A percentile compares a stretch with the other conserved stretches of the same genome.
These are phyloP conservation scores for Rotaria magnacalcarata DNA, from an alignment of 2,888 invertebrate genomes.

Conservation along the genomic window DNA sequence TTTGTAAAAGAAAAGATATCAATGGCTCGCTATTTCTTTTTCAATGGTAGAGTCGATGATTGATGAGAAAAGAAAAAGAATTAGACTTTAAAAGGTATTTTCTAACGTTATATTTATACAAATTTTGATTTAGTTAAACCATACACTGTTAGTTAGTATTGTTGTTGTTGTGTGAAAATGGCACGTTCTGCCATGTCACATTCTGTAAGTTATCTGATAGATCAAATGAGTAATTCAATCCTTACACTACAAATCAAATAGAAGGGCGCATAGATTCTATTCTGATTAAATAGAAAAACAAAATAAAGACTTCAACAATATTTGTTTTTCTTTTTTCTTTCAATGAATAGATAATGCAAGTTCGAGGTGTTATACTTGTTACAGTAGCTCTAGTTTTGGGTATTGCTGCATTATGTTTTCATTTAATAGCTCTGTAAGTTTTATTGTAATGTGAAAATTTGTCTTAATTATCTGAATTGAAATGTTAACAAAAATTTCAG, in stretches of 20 bases:
- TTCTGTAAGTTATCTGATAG: not conserved
- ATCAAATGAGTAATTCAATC: not conserved
- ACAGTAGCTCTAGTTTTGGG: constrained; percentile 7
- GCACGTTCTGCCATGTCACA: not conserved
- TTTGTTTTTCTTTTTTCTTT: not conserved
- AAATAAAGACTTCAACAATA: not conserved
- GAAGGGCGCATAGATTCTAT: not conserved
- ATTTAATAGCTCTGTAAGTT: constrained; percentile 16
- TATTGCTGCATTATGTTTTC: not conserved
- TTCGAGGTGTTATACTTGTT: constrained; percentile 13
- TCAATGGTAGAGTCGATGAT: not conserved
- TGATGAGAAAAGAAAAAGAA: no score
- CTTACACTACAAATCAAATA: not conserved
- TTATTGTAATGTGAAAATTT: not conserved
- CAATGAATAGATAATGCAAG: not conserved
- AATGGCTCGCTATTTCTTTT: not conserved
- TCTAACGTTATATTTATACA: no score
- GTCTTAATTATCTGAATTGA: no score
- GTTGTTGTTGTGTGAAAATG: not conserved
- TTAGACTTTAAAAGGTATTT: no score
- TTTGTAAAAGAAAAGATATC: not conserved
- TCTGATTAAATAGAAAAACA: not conserved
- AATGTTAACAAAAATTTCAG: not conserved
- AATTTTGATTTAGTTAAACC: no score
- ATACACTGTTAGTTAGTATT: no score